These are phyloP conservation scores for Sarcophaga bullata DNA, from an alignment of 1,140 invertebrate genomes.

Conservation along the genomic window DNA sequence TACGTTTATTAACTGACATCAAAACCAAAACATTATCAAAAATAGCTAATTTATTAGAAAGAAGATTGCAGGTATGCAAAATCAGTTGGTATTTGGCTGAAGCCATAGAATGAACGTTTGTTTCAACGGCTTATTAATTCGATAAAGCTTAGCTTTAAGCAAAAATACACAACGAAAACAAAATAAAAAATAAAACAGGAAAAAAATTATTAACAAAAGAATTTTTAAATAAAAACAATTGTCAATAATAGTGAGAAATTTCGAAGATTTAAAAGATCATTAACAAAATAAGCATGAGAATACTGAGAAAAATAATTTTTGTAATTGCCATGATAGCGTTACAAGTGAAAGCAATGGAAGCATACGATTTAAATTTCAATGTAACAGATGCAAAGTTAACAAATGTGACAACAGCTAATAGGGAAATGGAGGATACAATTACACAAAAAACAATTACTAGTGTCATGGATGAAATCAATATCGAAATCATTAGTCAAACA, in stretches of 20 bases:
- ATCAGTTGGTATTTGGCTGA: conserved; percentile 31
- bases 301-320: background rate
- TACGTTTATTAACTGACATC: background rate
- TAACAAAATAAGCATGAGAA: background rate
- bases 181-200: background rate
- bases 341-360: background rate
- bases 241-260: background rate
- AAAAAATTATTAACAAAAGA: conserved; percentile 9
- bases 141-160: conserved; percentile 4
- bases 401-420: conserved; percentile 11
- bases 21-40: background rate
- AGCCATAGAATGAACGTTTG: conserved; percentile 6
- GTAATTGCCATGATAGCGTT: background rate
- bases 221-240: background rate
- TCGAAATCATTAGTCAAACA: background rate
- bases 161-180: background rate
- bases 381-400: background rate
- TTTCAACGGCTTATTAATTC: conserved; percentile 14
- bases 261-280: background rate
- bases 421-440: background rate
- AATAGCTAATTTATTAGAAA: conserved; percentile 24
- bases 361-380: background rate
- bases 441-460: background rate
- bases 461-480: background rate
- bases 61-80: conserved; percentile 30